Base-by-base conservation (phyloP, 2,888 invertebrate species). In the Eristalis intricaria region DNA sequence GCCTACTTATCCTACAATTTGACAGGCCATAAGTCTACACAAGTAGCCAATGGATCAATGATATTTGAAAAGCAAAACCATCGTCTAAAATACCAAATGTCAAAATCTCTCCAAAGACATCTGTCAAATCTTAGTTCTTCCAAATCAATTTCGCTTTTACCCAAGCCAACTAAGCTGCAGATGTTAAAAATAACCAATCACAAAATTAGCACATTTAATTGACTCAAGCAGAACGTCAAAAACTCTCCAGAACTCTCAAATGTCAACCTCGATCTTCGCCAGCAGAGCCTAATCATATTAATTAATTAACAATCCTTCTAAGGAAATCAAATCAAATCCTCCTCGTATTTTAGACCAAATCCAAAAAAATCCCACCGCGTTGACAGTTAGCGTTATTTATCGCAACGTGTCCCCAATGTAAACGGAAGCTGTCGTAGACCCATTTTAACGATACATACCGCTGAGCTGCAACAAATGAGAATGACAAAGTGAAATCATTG, bases 401-500 rank as follows among this genome's bases (percentile, higher is more conserved):
- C 58, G 35, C 32, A 26, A 32, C 43, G 50, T 70, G 32, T 63
- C 63, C 15, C 15, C 7, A n/a, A 60, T 60, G 8, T 8, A 26
- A 60, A 50, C 50, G 50, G 50, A 50, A 50, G 19, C 50, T 60
- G 60, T 60, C 60, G 19, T 50, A 19, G 19, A 8, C 50, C 19
- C 50, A 26, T 60, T 60, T 26, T 5, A 60, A 29, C 13, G 60
- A 22, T 8, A n/a, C 19, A 56, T 22, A 56, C 8, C 5, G 26
- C 13, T 13, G 26, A 13, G 38, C 38, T 38, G 23, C 23, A 26
- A 60, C 23, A 60, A 71, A 66, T 61, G 43, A 61, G 32, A 68
- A 66, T 43, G 81, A 73, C 73, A 61, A 19, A 83, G 78, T 78
- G 83, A 83, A 83, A 86, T 83, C 78, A 77, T 74, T 83, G 79